Base-by-base conservation (phyloP, 2,797 vertebrate species). In the Scomberomorus guttatus region DNA sequence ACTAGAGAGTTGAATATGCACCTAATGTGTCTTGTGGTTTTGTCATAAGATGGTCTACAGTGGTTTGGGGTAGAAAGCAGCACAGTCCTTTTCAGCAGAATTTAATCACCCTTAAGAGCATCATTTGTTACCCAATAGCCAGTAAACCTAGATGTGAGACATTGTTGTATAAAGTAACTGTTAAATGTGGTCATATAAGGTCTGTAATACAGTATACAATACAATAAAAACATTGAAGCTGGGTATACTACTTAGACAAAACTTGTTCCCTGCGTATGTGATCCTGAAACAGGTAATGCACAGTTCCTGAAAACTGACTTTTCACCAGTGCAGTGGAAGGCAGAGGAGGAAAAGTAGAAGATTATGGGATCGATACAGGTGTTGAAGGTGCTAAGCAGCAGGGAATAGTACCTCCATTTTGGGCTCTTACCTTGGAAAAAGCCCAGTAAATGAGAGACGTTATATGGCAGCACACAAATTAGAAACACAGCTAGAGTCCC, bases 361-460 rank as follows among this genome's bases (percentile, higher is more conserved):
- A 96, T 94, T 59, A 97, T 84, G 0, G 96, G 96, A 56, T 97
- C 96, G 57, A 97, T 86, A 11, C 96, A 97, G 9, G 95, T 95
- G 59, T 96, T 97, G 82, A 96, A 94, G 18, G 95, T 94, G 14
- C 94, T 95, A 0, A 95, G 93, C 22, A 97, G 87, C 29, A 97
- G 87, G 1, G 90, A 91, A 63, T 94, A 89, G 65, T 92, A 81
- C 51, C 96, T 91, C 96, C 96, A 97, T 1, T 5, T 0, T 1
- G 93, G 87, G 13, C 90, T 95, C 0, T 63, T 0, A 0, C 84
- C 63, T 17, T 68, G 20, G 14, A 93, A n/a, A 69, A 91, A 97
- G 52, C 95, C 93, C 13, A 95, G 34, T 39, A 97, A 10, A 1
- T 97, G 96, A 57, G 95, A 95, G 5, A 88, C 18, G 18, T 96